phyloP scores from a whole-genome alignment of 2,888 invertebrate genomes.

The Frankliniella intonsa region DNA sequence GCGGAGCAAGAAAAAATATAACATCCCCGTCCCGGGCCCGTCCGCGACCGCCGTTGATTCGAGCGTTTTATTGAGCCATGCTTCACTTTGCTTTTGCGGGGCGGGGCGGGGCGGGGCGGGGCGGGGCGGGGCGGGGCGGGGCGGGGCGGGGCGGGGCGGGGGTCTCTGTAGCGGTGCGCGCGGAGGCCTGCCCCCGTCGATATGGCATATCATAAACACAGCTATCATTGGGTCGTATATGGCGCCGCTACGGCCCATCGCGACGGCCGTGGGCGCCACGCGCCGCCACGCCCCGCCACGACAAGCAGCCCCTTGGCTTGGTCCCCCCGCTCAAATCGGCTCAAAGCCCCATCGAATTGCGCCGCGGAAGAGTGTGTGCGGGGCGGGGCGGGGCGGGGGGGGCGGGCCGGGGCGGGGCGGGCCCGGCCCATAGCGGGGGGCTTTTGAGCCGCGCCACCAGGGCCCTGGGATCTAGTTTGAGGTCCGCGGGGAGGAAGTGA shows the following conservation, averaged over 20 bases:
- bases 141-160: background rate
- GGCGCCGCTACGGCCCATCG: background rate
- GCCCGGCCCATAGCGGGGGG: background rate
- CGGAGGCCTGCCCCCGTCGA: background rate
- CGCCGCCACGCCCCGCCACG: background rate
- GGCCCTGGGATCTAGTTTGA: background rate
- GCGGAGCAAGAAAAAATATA: background rate
- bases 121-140: background rate
- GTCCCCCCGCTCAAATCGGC: background rate
- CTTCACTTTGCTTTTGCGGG: constrained; percentile 15
- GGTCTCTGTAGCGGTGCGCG: background rate
- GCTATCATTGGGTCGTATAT: constrained; percentile 20
- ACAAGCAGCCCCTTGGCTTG: background rate
- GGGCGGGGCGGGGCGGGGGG: background rate
- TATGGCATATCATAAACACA: constrained; percentile 23
- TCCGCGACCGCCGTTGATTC: background rate
- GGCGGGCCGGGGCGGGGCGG: background rate
- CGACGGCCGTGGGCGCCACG: background rate
- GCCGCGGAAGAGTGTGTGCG: background rate
- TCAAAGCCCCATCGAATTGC: constrained; percentile 10
- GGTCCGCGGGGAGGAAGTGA: too few species aligned
- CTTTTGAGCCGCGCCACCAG: background rate
- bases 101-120: background rate
- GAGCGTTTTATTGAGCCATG: constrained; percentile 22
- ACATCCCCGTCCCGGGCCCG: background rate